phyloP scores from a whole-genome alignment of 2,797 vertebrate genomes.

The Rhadinocentrus ornatus region DNA sequence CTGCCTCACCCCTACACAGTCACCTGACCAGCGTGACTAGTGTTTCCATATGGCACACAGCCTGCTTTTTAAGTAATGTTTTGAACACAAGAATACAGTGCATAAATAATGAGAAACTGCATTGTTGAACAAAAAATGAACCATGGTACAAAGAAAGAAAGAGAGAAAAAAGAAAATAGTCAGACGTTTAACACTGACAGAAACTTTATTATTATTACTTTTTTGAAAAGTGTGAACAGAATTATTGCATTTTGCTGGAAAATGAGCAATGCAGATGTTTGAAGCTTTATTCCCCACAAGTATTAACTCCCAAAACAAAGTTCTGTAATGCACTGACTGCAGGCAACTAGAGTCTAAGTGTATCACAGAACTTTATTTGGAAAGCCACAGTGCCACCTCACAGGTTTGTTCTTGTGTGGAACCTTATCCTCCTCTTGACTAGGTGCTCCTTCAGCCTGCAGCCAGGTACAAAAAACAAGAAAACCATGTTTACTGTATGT shows the following conservation, averaged over 20 bases:
- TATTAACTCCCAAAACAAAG: slow-evolving; percentile 89
- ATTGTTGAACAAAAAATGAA: slow-evolving; percentile 10
- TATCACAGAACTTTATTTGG: slow-evolving; percentile 91
- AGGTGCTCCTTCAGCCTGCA: slow-evolving; percentile 71
- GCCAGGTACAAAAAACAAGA: slow-evolving; percentile 58
- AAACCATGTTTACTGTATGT: slow-evolving; percentile 29
- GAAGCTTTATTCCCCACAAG: slow-evolving; percentile 67
- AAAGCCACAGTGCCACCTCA: slow-evolving; percentile 84
- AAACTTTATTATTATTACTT: slow-evolving; percentile 56
- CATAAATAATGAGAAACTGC: slow-evolving; percentile 7
- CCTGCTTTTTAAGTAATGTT: slow-evolving; percentile 39
- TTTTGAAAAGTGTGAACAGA: slow-evolving; percentile 51
- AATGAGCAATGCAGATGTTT: slow-evolving; percentile 63
- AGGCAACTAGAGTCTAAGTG: slow-evolving; percentile 86
- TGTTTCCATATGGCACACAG: slow-evolving; percentile 74
- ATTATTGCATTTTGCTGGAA: slow-evolving; percentile 28
- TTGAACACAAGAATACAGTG: slow-evolving; percentile 22
- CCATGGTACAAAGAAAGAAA: neutral
- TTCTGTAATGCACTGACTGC: slow-evolving; percentile 93
- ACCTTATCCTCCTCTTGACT: slow-evolving; percentile 60
- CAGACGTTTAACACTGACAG: slow-evolving; percentile 25
- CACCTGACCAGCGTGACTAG: slow-evolving; percentile 60
- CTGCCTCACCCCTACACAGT: slow-evolving; percentile 57
- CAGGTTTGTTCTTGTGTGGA: slow-evolving; percentile 75
- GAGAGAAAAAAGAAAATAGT: slow-evolving; percentile 20